Base-by-base conservation (phyloP, 1,140 invertebrate species). In the Hypsibius dujardini region DNA sequence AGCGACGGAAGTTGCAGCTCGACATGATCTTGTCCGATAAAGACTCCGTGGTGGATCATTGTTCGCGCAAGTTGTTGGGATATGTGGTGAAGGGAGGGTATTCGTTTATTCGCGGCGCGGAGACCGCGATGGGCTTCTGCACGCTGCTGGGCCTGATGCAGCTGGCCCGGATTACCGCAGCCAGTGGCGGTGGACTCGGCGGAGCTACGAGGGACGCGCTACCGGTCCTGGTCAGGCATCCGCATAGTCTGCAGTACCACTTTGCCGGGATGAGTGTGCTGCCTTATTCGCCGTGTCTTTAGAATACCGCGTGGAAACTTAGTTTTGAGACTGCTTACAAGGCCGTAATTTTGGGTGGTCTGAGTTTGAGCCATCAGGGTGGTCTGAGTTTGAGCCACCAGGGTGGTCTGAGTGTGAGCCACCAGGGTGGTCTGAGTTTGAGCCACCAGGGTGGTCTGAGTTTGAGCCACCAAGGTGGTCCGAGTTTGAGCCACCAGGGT, bases 31-130 rank as follows among this genome's bases (percentile, higher is more conserved):
- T 62, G 46, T 45, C 59, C 71, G 47, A 75, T 72, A n/a, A 47
- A 56, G 67, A 70, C 15, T 69, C 46, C 7, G 45, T 72, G 45
- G 69, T 76, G 2, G 67, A 74, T 72, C 47, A 69, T 42, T 69
- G 73, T 60, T 70, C 70, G 70, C 73, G 88, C 74, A 81, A 87
- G 77, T 80, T 87, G 1, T 84, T 90, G 74, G 90, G 90, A 60
- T 91, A 85, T 79, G 75, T 90, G 7, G 82, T 80, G 56, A 79
- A 84, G 73, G 88, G 87, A 46, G 84, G 83, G 47, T 90, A 86
- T 76, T 86, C 84, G 74, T 86, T 86, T 73, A 83, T 72, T 28
- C 70, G 71, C 60, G 78, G 78, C 12, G 72, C 74, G 59, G 78
- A 77, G 0, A 59, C 71, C 59, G 77, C 76, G 7, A 47, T 75